Conservation (phyloP, 2,888 invertebrate species). For the Thereva nobilitata region DNA sequence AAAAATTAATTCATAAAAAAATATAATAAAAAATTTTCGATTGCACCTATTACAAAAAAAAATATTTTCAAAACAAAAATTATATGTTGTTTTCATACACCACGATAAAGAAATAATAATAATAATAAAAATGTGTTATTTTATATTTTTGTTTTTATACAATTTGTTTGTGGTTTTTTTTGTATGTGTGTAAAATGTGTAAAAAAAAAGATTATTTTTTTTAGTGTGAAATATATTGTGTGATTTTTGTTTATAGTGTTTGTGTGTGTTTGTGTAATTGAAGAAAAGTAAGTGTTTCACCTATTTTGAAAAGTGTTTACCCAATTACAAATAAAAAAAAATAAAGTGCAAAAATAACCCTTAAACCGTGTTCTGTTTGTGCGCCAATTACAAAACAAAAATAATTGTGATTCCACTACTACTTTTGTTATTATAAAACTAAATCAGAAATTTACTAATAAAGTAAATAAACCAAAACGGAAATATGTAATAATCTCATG, state of each 20-base stretch:
- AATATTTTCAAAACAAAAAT: slow-evolving; percentile 13
- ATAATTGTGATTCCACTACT: neutral
- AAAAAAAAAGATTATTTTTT: no score
- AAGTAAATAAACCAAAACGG: neutral
- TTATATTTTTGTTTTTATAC: no score
- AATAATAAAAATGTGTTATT: no score
- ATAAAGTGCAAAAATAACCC: neutral
- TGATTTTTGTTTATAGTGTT: slow-evolving; percentile 8
- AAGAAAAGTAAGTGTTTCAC: neutral
- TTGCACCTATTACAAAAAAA: neutral
- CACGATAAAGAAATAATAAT: neutral
- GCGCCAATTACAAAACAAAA: neutral
- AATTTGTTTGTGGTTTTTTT: no score
- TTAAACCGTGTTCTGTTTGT: neutral
- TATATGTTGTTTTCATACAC: slow-evolving; percentile 29
- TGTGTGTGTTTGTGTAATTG: neutral
- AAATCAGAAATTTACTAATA: slow-evolving; percentile 1
- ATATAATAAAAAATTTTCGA: slow-evolving; percentile 23
- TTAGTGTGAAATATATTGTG: neutral
- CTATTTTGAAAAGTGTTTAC: neutral
- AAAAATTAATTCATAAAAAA: slow-evolving; percentile 16
- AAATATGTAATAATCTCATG: no score
- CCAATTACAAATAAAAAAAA: neutral
- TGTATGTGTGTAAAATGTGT: no score
- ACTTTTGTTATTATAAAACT: neutral